Conservation (phyloP, 2,888 invertebrate genomes). For the Lasioglossum figueresi region DNA sequence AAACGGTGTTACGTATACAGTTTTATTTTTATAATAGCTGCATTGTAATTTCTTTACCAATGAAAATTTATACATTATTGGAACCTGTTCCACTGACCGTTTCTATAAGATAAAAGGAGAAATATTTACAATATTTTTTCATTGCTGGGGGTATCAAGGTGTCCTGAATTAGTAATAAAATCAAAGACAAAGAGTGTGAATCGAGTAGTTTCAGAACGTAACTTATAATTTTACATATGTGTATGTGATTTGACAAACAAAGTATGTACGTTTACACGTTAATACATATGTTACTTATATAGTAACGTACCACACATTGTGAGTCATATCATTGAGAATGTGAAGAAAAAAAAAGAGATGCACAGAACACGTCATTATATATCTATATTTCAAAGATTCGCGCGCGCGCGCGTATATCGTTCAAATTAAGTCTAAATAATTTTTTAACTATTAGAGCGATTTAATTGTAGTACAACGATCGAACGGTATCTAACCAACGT, state of each 20-base stretch:
- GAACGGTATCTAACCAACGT: conserved; percentile 1
- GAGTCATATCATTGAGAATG: conserved; percentile 31
- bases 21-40: conserved; percentile 59
- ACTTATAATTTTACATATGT: conserved; percentile 17
- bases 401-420: neutral
- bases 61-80: conserved; percentile 30
- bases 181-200: conserved; percentile 1
- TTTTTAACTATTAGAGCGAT: conserved; percentile 24
- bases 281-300: conserved; percentile 26
- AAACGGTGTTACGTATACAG: conserved; percentile 26
- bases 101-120: neutral
- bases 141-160: conserved; percentile 20
- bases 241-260: conserved; percentile 17
- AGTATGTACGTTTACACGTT: conserved; percentile 11
- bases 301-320: conserved; percentile 16
- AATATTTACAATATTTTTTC: neutral
- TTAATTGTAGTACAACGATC: conserved; percentile 23
- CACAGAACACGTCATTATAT: conserved; percentile 20
- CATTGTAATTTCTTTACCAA: conserved; percentile 49
- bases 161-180: neutral
- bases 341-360: conserved; percentile 12
- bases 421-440: conserved; percentile 21
- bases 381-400: conserved; percentile 31
- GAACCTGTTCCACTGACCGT: conserved; percentile 3
- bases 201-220: conserved; percentile 1